Evolutionary conservation across 2,888 invertebrate species (phyloP).

Genomic region (Glyphotaelius pellucidus): DNA sequence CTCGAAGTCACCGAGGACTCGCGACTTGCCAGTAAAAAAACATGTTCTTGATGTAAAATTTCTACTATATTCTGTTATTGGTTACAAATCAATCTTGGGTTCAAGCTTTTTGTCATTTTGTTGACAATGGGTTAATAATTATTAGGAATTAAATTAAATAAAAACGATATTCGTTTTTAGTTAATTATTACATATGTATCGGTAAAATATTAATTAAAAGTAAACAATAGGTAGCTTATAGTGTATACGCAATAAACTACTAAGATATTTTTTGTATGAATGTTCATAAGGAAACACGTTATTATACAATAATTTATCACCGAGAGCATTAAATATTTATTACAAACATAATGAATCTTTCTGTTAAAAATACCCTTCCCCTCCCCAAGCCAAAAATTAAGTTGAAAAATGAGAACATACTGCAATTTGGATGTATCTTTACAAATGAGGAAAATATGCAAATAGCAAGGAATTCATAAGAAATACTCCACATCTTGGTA

Average conservation of each 20-base stretch:
- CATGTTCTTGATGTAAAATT: neutral
- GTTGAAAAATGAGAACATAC: neutral
- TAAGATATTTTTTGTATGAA: conserved; percentile 65
- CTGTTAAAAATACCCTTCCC: neutral
- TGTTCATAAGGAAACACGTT: conserved; percentile 58
- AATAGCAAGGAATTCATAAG: neutral
- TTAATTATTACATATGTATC: conserved; percentile 44
- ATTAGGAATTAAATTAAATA: conserved; percentile 45
- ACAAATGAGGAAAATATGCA: neutral
- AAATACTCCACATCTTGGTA: neutral
- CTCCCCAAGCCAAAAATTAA: neutral
- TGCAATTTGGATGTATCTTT: neutral
- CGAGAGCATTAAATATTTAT: conserved; percentile 61
- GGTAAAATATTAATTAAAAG: conserved; percentile 42
- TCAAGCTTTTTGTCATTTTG: conserved; percentile 41
- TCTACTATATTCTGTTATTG: neutral
- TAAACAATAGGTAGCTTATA: conserved; percentile 56
- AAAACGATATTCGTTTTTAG: conserved; percentile 61
- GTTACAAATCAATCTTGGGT: conserved; percentile 29
- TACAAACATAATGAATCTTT: conserved; percentile 50
- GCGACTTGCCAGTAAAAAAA: conserved; percentile 32
- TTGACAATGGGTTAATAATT: conserved; percentile 46
- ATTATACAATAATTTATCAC: conserved; percentile 60
- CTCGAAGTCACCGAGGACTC: neutral
- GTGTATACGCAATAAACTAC: conserved; percentile 60